Percentiles rank a stretch among this genome's conserved stretches.
Conservation (phyloP, 2,797 vertebrate species). For the Micromesistius poutassou region DNA sequence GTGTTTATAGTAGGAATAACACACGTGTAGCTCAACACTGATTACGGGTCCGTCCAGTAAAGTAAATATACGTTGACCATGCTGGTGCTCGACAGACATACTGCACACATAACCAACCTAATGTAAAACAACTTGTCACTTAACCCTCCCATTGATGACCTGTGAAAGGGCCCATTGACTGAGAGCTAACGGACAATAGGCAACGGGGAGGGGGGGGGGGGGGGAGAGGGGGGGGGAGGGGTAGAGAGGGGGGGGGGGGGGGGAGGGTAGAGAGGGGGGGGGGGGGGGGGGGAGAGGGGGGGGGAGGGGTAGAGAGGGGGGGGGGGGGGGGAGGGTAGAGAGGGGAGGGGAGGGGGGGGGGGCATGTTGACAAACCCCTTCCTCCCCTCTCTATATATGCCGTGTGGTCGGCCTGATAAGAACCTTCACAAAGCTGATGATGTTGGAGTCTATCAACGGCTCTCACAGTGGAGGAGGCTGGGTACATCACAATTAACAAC, state of each 20-base stretch:
- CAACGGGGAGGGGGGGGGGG: constrained; percentile 3
- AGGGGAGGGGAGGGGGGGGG: not conserved
- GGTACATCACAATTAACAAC: constrained; percentile 17
- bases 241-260: constrained; percentile 2
- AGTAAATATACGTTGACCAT: too few relatives aligned
- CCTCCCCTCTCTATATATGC: constrained; percentile 27
- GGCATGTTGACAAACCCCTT: constrained; percentile 42
- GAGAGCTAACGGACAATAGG: constrained; percentile 4
- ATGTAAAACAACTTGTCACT: not conserved
- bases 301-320: too few relatives aligned
- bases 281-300: constrained; percentile 6
- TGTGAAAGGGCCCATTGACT: constrained; percentile 24
- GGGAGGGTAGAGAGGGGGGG: not conserved
- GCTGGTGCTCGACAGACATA: too few relatives aligned
- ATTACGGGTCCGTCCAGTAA: too few relatives aligned
- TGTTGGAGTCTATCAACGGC: constrained; percentile 30
- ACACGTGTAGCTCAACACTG: too few relatives aligned
- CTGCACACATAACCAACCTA: too few relatives aligned
- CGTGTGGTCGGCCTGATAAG: constrained; percentile 61
- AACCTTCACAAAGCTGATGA: constrained; percentile 34
- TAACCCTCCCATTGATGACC: constrained; percentile 16
- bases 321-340: constrained; percentile 8
- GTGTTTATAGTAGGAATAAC: too few relatives aligned
- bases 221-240: not conserved
- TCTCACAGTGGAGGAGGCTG: not conserved